phyloP scores from a whole-genome alignment of 2,113 vertebrate genomes.

The Melierax canorus region DNA sequence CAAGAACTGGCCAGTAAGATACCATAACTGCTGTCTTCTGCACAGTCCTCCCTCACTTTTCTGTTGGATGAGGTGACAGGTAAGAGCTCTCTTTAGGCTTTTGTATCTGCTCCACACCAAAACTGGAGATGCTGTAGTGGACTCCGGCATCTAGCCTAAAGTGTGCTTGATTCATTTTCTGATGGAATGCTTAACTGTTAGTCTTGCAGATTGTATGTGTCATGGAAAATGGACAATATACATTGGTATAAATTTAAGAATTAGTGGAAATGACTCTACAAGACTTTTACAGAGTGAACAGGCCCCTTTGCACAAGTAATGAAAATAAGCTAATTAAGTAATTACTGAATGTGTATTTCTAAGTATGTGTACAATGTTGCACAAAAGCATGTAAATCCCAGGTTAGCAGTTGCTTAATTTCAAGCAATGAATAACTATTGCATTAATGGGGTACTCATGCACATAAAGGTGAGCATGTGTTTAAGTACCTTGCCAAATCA shows the following conservation, averaged over 20 bases:
- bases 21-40: neutral
- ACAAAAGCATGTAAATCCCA: constrained; percentile 20
- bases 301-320: neutral
- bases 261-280: neutral
- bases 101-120: neutral
- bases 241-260: neutral
- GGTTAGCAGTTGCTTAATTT: neutral
- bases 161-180: neutral
- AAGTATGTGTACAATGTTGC: constrained; percentile 20
- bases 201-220: neutral
- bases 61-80: neutral
- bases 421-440: neutral
- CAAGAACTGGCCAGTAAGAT: neutral
- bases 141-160: neutral
- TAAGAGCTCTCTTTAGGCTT: neutral
- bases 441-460: neutral
- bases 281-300: neutral
- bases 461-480: neutral
- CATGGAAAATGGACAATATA: accelerated
- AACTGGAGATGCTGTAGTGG: neutral
- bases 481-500: neutral
- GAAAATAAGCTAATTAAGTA: constrained; percentile 8
- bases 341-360: constrained; percentile 23
- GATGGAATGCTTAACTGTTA: neutral
- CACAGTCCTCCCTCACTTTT: neutral